Conservation (phyloP, 2,888 invertebrate species). For the Cosmia pyralina region DNA sequence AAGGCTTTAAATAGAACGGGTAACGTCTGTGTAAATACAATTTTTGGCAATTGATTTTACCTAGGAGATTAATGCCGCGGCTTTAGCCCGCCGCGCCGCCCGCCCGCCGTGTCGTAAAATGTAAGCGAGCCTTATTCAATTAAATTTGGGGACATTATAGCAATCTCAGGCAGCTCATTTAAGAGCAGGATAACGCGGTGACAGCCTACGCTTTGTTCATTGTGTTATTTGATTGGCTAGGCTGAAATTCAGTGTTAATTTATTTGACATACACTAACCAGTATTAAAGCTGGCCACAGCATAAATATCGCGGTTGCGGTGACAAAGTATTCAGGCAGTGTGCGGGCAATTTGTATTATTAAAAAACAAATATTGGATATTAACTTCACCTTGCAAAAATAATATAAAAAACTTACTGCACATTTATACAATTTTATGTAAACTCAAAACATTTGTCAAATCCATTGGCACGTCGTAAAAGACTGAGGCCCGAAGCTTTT, state of each 20-base stretch:
- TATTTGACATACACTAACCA: constrained; percentile 57
- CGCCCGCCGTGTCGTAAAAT: constrained; percentile 87
- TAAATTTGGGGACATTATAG: constrained; percentile 88
- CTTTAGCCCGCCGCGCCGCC: constrained; percentile 79
- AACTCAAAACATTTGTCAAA: neutral
- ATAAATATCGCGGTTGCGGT: constrained; percentile 38
- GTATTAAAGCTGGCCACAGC: constrained; percentile 26
- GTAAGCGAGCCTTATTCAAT: constrained; percentile 89
- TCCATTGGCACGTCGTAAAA: neutral
- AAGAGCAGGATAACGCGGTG: constrained; percentile 76
- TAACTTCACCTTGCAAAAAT: neutral
- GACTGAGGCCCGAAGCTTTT: constrained; percentile 8
- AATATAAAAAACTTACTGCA: neutral
- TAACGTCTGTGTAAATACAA: constrained; percentile 77
- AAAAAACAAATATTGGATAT: neutral
- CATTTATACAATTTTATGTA: neutral
- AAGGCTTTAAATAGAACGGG: constrained; percentile 73
- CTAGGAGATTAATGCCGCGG: constrained; percentile 86
- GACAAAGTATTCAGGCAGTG: constrained; percentile 24
- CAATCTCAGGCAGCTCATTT: constrained; percentile 87
- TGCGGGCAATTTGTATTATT: constrained; percentile 28
- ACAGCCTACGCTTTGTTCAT: constrained; percentile 77
- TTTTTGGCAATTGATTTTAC: constrained; percentile 89
- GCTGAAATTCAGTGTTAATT: constrained; percentile 58
- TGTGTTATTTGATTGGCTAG: constrained; percentile 76